Percentiles rank a stretch among this genome's conserved stretches.
Evolutionary conservation across 2,888 invertebrate genomes (phyloP).

Genomic region (Pyralis farinalis): DNA sequence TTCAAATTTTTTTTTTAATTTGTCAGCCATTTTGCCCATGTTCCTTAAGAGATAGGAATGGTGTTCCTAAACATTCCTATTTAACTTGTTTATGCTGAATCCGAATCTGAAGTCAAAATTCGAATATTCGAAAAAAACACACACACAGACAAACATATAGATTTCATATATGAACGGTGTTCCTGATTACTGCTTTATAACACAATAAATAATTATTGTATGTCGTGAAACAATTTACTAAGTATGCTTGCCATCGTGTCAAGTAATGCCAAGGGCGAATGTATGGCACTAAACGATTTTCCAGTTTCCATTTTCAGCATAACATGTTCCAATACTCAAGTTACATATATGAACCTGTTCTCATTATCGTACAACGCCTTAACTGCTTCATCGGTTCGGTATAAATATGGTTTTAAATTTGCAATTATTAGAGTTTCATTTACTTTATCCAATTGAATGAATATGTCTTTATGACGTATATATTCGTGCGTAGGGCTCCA

Average conservation of each 20-base stretch:
- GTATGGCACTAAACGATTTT: conserved; percentile 51
- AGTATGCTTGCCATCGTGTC: conserved; percentile 25
- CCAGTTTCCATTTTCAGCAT: conserved; percentile 79
- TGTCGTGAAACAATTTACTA: conserved; percentile 13
- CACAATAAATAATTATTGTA: conserved; percentile 12
- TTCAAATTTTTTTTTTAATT: too few species aligned
- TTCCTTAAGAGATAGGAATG: too few species aligned
- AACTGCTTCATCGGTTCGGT: conserved; percentile 1
- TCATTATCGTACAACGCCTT: conserved; percentile 15
- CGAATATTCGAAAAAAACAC: too few species aligned
- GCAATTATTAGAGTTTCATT: conserved; percentile 7
- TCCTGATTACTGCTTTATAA: neutral
- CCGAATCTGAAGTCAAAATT: too few species aligned
- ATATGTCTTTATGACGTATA: conserved; percentile 23
- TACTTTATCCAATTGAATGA: conserved; percentile 12
- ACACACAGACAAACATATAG: too few species aligned
- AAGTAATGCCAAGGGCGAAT: conserved; percentile 67
- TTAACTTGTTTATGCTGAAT: too few species aligned
- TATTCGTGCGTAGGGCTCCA: conserved; percentile 38
- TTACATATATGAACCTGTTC: conserved; percentile 32
- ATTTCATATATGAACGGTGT: too few species aligned
- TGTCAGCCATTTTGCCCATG: too few species aligned
- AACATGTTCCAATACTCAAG: conserved; percentile 53
- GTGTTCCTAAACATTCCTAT: too few species aligned
- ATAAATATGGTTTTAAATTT: conserved; percentile 28